Evolutionary conservation across 35 echinoderm and acorn worm genomes (phyloP), one percentile per base, ranked within the genome.

Genomic region (Ophiothrix spiculata): DNA sequence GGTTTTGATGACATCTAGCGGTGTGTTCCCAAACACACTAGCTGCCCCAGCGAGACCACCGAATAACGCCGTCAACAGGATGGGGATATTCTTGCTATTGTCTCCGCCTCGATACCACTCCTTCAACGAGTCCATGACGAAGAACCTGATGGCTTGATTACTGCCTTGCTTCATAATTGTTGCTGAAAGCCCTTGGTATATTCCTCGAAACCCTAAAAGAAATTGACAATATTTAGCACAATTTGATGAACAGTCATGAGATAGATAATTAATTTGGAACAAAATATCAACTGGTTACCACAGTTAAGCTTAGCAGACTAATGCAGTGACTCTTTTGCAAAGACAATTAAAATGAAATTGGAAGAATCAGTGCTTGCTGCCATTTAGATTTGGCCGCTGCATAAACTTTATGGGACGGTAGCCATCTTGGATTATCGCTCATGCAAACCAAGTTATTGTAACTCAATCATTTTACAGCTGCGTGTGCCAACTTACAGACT

Each of bases 161-260:
- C 92, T 94, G 75, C 96, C 96, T 69, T 99, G 96, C 86, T 99
- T 99, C 80, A 99, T 82, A 45, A 99, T 94, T 37, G 96, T 99
- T 4, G 96, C 92, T 74, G 96, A 89, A 0, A 99, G 89, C 39
- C 96, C 96, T 74, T 99, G 96, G 79, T 99, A 99, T 19, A 89
- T 99, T 29, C 96, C 96, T 32, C 86, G 75, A 6, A 99, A 32
- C 32, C 96, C 96, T 99, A 39, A 0, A 69, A 40, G n/a, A n/a
- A n/a, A n/a, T n/a, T n/a, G n/a, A n/a, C 85, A 35, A 78, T n/a
- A n/a, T n/a, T n/a, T n/a, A n/a, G n/a, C n/a, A 36, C 33, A 78
- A 12, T n/a, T 78, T 32, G 4, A 78, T 37, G 76, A 63, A 63
- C n/a, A 28, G 56, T 63, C 56, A 15, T 14, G n/a, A 28, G n/a